Conservation (phyloP, 2,113 vertebrate genomes). For the Salvelinus namaycush region DNA sequence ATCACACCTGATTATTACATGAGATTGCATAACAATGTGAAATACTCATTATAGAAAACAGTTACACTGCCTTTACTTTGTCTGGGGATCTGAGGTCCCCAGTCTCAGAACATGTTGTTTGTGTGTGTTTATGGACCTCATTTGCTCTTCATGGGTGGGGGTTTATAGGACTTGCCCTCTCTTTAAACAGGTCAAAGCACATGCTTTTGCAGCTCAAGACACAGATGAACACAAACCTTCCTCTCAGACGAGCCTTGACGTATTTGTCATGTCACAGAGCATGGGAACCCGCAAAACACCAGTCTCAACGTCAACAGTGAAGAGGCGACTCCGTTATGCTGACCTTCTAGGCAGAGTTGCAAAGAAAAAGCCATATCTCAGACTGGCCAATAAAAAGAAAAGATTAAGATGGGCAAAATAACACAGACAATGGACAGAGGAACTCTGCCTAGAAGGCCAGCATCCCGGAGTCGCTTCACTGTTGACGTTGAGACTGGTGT, state of each 20-base stretch:
- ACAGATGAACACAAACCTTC: conserved; percentile 18
- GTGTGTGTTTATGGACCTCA: neutral
- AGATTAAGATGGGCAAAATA: too few species aligned
- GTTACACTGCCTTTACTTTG: neutral
- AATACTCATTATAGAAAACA: neutral
- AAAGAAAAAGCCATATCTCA: too few species aligned
- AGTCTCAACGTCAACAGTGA: too few species aligned
- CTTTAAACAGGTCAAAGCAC: conserved; percentile 18
- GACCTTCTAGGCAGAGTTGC: too few species aligned
- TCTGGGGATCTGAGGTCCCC: neutral
- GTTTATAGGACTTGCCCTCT: neutral
- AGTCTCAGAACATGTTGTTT: neutral
- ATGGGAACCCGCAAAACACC: neutral
- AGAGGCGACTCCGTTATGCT: too few species aligned
- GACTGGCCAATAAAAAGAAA: too few species aligned
- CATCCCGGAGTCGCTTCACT: too few species aligned
- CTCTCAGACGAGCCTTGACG: neutral
- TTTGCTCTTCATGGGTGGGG: neutral
- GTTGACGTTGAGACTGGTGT: too few species aligned
- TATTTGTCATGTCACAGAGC: conserved; percentile 21
- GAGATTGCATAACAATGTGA: conserved; percentile 10
- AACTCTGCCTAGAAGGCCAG: too few species aligned
- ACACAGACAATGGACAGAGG: too few species aligned
- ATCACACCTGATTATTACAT: conserved; percentile 26
- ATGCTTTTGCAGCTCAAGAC: neutral